Conservation (phyloP, 2,888 invertebrate genomes). For the Tetheella fluctuosa region DNA sequence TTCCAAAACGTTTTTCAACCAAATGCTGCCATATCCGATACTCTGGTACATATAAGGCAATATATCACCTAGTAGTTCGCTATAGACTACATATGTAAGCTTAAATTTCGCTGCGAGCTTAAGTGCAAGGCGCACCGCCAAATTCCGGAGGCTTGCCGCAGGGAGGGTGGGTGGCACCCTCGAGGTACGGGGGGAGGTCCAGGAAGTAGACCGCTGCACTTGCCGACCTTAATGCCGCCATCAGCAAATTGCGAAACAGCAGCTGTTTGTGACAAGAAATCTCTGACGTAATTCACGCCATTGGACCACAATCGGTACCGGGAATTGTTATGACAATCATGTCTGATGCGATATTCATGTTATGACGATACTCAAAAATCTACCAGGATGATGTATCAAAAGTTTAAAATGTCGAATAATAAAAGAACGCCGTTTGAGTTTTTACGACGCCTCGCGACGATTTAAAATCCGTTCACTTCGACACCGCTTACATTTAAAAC, state of each 20-base stretch:
- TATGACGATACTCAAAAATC: conserved; percentile 34
- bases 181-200: conserved; percentile 32
- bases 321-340: conserved; percentile 64
- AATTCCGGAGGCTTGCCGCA: conserved; percentile 76
- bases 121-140: conserved; percentile 76
- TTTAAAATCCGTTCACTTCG: conserved; percentile 48
- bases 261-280: conserved; percentile 78
- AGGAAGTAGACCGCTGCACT: conserved; percentile 70
- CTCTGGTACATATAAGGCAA: neutral
- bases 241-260: conserved; percentile 82
- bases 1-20: neutral
- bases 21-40: neutral
- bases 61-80: conserved; percentile 18
- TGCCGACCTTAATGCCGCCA: conserved; percentile 78
- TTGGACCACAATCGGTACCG: conserved; percentile 61
- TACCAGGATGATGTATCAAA: conserved; percentile 26
- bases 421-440: conserved; percentile 35
- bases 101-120: conserved; percentile 58
- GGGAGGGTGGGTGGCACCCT: conserved; percentile 46
- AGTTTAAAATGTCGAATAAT: conserved; percentile 31
- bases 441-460: conserved; percentile 47
- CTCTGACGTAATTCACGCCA: conserved; percentile 72
- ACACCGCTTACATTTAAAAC: conserved; percentile 46
- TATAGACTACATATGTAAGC: conserved; percentile 46
- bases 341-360: conserved; percentile 47